These are phyloP conservation scores for Stegana nigrithorax DNA, from an alignment of 2,888 invertebrate genomes.

Conservation along the genomic window DNA sequence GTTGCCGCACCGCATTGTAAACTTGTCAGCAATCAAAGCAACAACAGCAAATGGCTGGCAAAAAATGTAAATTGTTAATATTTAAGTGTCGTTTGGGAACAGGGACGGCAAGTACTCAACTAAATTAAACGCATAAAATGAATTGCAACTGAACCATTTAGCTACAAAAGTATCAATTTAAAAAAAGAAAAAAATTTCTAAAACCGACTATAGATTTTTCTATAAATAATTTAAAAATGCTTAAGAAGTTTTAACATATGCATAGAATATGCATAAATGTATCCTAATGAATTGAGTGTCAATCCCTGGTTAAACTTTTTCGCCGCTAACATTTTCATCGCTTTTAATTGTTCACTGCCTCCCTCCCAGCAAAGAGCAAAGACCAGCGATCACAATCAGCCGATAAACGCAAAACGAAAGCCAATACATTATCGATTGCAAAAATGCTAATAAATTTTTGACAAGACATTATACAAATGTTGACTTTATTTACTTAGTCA, in stretches of 20 bases:
- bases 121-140: too few relatives aligned
- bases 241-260: too few relatives aligned
- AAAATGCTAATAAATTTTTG: conserved; percentile 56
- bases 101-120: too few relatives aligned
- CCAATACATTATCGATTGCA: conserved; percentile 21
- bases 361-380: conserved; percentile 12
- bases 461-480: conserved; percentile 54
- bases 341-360: background rate
- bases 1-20: conserved; percentile 19
- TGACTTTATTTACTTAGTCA: conserved; percentile 47
- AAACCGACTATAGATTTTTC: too few relatives aligned
- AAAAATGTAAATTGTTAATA: background rate
- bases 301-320: too few relatives aligned
- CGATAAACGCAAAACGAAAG: background rate
- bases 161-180: too few relatives aligned
- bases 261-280: too few relatives aligned
- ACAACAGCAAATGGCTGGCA: conserved; percentile 1
- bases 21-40: conserved; percentile 41
- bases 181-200: too few relatives aligned
- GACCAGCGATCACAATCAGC: conserved; percentile 42
- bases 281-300: too few relatives aligned
- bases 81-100: too few relatives aligned
- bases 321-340: conserved; percentile 36
- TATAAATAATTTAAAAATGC: too few relatives aligned
- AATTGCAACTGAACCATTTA: too few relatives aligned